phyloP scores from a whole-genome alignment of 2,888 invertebrate species.

The Apodemia hepburni region DNA sequence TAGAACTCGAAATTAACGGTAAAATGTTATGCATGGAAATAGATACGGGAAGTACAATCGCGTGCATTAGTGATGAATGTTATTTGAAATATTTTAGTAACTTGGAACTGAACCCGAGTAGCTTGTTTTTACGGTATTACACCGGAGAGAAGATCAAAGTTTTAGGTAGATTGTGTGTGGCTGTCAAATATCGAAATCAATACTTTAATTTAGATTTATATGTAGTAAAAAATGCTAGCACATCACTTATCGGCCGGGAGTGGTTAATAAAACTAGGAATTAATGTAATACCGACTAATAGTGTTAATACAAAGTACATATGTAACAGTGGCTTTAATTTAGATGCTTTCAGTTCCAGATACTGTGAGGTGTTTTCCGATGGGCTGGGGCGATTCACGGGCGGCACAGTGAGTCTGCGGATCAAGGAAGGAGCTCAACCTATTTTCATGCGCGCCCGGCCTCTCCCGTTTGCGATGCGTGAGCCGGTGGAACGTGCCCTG shows the following conservation, averaged over 20 bases:
- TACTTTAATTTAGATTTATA: background rate
- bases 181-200: background rate
- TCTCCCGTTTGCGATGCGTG: slow-evolving; percentile 6
- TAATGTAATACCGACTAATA: background rate
- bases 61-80: slow-evolving; percentile 28
- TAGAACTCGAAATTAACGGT: slow-evolving; percentile 2
- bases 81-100: slow-evolving; percentile 20
- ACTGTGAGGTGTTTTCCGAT: slow-evolving; percentile 12
- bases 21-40: slow-evolving; percentile 23
- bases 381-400: slow-evolving; percentile 33
- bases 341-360: slow-evolving; percentile 14
- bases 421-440: slow-evolving; percentile 26
- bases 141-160: background rate
- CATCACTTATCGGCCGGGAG: background rate
- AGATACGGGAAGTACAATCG: slow-evolving; percentile 30
- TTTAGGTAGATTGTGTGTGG: background rate
- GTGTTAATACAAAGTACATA: too few species aligned
- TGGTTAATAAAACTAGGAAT: background rate
- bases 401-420: slow-evolving; percentile 27
- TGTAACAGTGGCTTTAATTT: background rate
- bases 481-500: slow-evolving; percentile 30
- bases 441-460: slow-evolving; percentile 10
- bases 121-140: slow-evolving; percentile 1
- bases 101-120: background rate
- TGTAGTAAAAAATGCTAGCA: slow-evolving; percentile 3